Conservation (phyloP, 1,140 invertebrate genomes). For the Trichomalopsis sarcophagae region DNA sequence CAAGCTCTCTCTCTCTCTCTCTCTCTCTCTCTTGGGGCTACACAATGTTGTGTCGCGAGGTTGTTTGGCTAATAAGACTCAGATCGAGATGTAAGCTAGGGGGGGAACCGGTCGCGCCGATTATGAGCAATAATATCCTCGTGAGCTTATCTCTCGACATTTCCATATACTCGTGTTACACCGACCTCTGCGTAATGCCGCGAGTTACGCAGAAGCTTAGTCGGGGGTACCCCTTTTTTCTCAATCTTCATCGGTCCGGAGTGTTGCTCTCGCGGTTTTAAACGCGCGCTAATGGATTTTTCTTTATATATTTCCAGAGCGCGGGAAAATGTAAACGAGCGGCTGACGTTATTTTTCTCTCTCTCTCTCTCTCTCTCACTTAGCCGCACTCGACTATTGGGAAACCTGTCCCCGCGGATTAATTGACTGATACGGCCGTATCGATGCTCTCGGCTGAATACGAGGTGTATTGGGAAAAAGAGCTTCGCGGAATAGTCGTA, state of each 20-base stretch:
- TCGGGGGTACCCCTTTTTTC: no score
- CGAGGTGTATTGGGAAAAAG: no score
- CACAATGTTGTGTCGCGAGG: background rate
- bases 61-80: background rate
- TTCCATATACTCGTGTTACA: constrained; percentile 2
- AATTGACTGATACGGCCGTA: background rate
- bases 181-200: background rate
- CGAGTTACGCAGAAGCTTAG: background rate
- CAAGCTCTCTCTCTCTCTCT: no score
- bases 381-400: background rate
- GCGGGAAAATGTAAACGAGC: background rate
- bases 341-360: no score
- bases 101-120: background rate
- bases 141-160: background rate
- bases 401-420: background rate
- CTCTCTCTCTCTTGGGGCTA: no score
- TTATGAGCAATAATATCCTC: constrained; percentile 4
- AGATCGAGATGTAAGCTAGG: background rate
- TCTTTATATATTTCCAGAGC: background rate
- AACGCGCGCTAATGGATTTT: background rate
- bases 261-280: no score
- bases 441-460: no score
- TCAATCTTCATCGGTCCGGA: no score
- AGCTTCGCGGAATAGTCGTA: no score
- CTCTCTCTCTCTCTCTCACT: no score